Evolutionary conservation across 2,797 vertebrate genomes (phyloP).

Genomic region (Anableps anableps): DNA sequence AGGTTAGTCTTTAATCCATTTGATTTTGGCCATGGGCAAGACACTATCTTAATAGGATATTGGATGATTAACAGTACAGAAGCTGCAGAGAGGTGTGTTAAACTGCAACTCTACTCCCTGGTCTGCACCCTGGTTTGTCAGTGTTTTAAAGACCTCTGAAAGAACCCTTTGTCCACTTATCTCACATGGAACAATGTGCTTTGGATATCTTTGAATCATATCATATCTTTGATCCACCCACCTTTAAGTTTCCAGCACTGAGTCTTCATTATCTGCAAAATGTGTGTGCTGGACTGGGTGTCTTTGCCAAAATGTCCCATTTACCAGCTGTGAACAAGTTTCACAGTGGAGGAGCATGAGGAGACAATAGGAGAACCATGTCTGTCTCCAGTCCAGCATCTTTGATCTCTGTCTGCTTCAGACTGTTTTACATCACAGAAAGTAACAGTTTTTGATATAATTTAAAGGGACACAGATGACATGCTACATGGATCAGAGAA

Average conservation of each 20-base stretch:
- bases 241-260: constrained; percentile 71
- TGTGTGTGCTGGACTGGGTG: constrained; percentile 59
- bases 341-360: constrained; percentile 15
- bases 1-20: too few species aligned
- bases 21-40: too few species aligned
- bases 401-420: constrained; percentile 53
- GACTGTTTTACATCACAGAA: constrained; percentile 60
- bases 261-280: constrained; percentile 73
- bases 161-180: constrained; percentile 47
- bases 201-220: constrained; percentile 77
- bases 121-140: too few species aligned
- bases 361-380: constrained; percentile 54
- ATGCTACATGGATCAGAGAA: constrained; percentile 56
- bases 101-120: too few species aligned
- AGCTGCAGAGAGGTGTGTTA: too few species aligned
- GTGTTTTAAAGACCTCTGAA: constrained; percentile 24
- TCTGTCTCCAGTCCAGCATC: constrained; percentile 53
- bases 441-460: constrained; percentile 44
- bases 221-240: constrained; percentile 80
- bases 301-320: constrained; percentile 46
- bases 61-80: too few species aligned
- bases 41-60: too few species aligned
- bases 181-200: constrained; percentile 33
- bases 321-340: constrained; percentile 50
- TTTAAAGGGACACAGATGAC: constrained; percentile 58